Evolutionary conservation across 2,888 invertebrate genomes (phyloP).

Genomic region (Agapetus fuscipes): DNA sequence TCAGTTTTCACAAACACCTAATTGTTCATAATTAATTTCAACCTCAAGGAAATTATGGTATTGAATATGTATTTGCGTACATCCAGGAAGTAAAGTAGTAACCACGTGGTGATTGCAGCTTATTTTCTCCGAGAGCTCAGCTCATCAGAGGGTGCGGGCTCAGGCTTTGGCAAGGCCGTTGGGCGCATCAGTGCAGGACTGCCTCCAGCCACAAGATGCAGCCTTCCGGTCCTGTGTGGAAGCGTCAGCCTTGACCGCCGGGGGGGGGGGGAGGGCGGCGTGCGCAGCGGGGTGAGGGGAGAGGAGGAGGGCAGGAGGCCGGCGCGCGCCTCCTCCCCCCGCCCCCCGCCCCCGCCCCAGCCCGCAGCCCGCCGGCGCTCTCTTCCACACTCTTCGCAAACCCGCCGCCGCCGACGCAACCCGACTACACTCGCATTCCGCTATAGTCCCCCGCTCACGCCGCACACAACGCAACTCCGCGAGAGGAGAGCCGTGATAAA

Average conservation of each 20-base stretch:
- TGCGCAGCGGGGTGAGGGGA: conserved; percentile 13
- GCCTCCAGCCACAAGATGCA: too few relatives aligned
- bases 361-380: conserved; percentile 24
- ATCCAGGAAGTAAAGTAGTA: too few relatives aligned
- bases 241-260: conserved; percentile 2
- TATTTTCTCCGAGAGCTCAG: too few relatives aligned
- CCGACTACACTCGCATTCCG: conserved; percentile 20
- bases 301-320: conserved; percentile 6
- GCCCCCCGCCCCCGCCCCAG: conserved; percentile 30
- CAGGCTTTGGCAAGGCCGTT: too few relatives aligned
- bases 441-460: not conserved
- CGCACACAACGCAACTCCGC: not conserved
- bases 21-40: too few relatives aligned
- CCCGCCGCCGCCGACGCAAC: conserved; percentile 24
- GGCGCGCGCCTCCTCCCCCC: conserved; percentile 33
- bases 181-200: too few relatives aligned
- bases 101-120: too few relatives aligned
- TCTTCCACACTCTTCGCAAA: conserved; percentile 23
- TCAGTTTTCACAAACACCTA: too few relatives aligned
- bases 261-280: conserved; percentile 16
- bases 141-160: too few relatives aligned
- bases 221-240: not conserved
- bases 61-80: too few relatives aligned
- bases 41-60: too few relatives aligned
- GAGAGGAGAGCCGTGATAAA: too few relatives aligned